Percentiles rank a stretch among this genome's conserved stretches.
Conservation (phyloP, 2,888 invertebrate genomes). For the Scaptomyza reducta region DNA sequence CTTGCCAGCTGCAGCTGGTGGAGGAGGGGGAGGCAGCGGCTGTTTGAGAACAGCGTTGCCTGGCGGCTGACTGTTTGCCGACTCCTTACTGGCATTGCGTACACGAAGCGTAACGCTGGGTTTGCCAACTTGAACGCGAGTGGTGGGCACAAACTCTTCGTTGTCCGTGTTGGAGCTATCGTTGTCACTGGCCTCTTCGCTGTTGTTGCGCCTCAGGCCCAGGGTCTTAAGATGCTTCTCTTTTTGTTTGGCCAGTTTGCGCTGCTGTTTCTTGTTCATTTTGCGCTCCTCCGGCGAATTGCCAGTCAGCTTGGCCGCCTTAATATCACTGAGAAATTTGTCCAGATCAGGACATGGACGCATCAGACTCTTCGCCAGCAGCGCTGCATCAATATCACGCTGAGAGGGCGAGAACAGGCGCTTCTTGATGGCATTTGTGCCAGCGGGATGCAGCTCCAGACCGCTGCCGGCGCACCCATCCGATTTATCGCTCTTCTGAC, state of each 20-base stretch:
- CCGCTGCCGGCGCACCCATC: slow-evolving; percentile 62
- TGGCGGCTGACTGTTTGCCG: slow-evolving; percentile 14
- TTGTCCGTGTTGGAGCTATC: slow-evolving; percentile 82
- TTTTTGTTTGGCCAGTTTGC: slow-evolving; percentile 85
- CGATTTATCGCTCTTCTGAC: slow-evolving; percentile 76
- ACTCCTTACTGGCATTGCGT: slow-evolving; percentile 62
- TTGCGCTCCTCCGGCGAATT: slow-evolving; percentile 84
- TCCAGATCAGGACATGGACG: slow-evolving; percentile 81
- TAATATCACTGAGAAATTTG: slow-evolving; percentile 82
- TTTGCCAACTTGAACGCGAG: slow-evolving; percentile 81
- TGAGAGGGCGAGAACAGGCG: slow-evolving; percentile 73
- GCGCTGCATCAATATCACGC: slow-evolving; percentile 66
- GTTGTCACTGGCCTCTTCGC: slow-evolving; percentile 78
- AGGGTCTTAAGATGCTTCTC: slow-evolving; percentile 87
- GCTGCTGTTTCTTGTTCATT: slow-evolving; percentile 83
- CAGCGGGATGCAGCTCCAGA: slow-evolving; percentile 61
- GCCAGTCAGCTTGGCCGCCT: slow-evolving; percentile 80
- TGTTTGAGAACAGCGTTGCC: slow-evolving; percentile 1
- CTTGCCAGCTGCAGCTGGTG: slow-evolving; percentile 26
- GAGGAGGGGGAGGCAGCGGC: not conserved
- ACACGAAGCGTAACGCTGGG: slow-evolving; percentile 82
- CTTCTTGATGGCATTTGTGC: slow-evolving; percentile 77
- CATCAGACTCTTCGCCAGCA: slow-evolving; percentile 50
- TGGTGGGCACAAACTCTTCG: slow-evolving; percentile 84
- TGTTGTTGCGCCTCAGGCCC: slow-evolving; percentile 82